Percentiles rank a stretch among this genome's conserved stretches.
Evolutionary conservation across 2,113 vertebrate genomes (phyloP).

Genomic region (Paracanthobrama guichenoti): DNA sequence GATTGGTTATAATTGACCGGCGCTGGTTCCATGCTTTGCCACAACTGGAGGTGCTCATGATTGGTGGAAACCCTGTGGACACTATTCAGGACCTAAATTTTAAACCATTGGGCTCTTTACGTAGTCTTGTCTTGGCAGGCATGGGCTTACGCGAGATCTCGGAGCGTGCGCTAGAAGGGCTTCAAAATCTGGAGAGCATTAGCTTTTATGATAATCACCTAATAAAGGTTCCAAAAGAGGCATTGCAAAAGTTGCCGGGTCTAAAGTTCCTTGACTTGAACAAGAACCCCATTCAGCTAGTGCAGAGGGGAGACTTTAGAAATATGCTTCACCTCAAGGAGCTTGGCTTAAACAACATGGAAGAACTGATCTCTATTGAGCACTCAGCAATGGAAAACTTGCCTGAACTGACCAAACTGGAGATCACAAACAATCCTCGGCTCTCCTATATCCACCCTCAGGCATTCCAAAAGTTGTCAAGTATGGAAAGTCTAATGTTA

Average conservation of each 20-base stretch:
- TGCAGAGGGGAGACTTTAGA: constrained; percentile 94
- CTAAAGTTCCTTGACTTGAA: constrained; percentile 98
- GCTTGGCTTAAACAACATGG: constrained; percentile 97
- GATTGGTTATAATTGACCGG: constrained; percentile 88
- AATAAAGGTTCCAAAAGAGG: constrained; percentile 87
- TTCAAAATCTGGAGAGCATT: constrained; percentile 93
- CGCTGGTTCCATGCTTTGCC: constrained; percentile 95
- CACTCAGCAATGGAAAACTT: constrained; percentile 92
- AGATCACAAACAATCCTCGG: constrained; percentile 94
- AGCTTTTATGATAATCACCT: constrained; percentile 97
- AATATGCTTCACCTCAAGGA: constrained; percentile 95
- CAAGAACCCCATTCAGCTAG: constrained; percentile 94
- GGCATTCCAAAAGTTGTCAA: constrained; percentile 86
- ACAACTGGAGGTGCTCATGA: constrained; percentile 97
- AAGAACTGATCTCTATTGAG: constrained; percentile 90
- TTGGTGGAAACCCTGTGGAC: constrained; percentile 96
- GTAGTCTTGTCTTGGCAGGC: constrained; percentile 93
- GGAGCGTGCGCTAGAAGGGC: constrained; percentile 88
- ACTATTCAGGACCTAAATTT: constrained; percentile 96
- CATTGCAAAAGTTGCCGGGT: constrained; percentile 91
- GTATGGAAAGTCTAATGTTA: constrained; percentile 95
- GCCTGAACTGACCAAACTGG: constrained; percentile 93
- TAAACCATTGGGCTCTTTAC: constrained; percentile 85
- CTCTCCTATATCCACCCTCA: constrained; percentile 93
- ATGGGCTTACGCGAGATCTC: constrained; percentile 96